These are phyloP conservation scores for Coremacera marginata DNA, from an alignment of 2,888 invertebrate species.

Conservation along the genomic window DNA sequence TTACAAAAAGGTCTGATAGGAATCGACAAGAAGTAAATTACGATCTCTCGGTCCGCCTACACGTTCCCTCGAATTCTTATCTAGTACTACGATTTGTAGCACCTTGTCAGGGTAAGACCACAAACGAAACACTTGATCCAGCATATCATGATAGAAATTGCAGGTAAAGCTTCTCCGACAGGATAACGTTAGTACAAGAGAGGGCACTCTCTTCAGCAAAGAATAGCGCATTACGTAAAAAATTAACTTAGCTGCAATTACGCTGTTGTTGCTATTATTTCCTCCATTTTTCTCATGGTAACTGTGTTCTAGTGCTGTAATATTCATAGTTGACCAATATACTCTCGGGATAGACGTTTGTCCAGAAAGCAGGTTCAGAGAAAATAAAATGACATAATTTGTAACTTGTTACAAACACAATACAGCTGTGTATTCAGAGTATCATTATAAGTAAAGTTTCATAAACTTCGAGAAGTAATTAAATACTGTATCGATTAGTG, in stretches of 20 bases:
- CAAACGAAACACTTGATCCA: slow-evolving; percentile 51
- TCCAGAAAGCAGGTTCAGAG: no score
- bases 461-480: no score
- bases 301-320: slow-evolving; percentile 49
- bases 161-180: slow-evolving; percentile 52
- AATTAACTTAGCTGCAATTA: slow-evolving; percentile 53
- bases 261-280: slow-evolving; percentile 52
- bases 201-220: slow-evolving; percentile 52
- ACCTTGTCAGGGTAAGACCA: background rate
- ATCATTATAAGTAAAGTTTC: no score
- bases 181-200: slow-evolving; percentile 54
- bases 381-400: no score
- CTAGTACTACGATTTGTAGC: slow-evolving; percentile 54
- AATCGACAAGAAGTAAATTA: slow-evolving; percentile 47
- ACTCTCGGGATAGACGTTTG: no score
- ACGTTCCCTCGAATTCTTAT: background rate
- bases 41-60: slow-evolving; percentile 28
- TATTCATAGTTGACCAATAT: slow-evolving; percentile 51
- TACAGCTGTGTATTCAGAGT: no score
- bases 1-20: slow-evolving; percentile 48
- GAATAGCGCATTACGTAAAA: slow-evolving; percentile 55
- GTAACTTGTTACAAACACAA: no score
- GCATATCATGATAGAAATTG: slow-evolving; percentile 58
- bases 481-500: no score
- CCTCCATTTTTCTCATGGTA: slow-evolving; percentile 52